Evolutionary conservation across 2,888 invertebrate genomes (phyloP).

Genomic region (Tinea pellionella): DNA sequence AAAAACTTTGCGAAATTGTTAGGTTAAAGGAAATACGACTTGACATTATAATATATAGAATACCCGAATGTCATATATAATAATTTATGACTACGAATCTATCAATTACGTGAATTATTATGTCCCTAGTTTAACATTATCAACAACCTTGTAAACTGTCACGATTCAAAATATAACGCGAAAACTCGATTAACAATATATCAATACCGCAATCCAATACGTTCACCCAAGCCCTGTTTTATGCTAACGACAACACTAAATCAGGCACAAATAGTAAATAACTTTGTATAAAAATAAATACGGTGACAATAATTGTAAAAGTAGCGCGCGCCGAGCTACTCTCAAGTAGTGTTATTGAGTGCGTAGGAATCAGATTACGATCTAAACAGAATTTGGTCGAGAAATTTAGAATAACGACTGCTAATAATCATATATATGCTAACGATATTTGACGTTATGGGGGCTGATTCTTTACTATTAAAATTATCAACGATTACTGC

Average conservation of each 20-base stretch:
- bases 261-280: constrained; percentile 46
- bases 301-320: constrained; percentile 38
- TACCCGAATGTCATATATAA: neutral
- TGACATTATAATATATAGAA: neutral
- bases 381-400: constrained; percentile 49
- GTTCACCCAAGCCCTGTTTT: constrained; percentile 38
- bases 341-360: constrained; percentile 34
- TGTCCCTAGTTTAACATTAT: constrained; percentile 21
- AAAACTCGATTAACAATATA: constrained; percentile 40
- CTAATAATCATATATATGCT: constrained; percentile 59
- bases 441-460: constrained; percentile 21
- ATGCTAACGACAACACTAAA: constrained; percentile 48
- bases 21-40: neutral
- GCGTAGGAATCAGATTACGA: constrained; percentile 40
- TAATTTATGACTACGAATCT: neutral
- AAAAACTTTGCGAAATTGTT: neutral
- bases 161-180: constrained; percentile 32
- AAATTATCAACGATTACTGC: too few species aligned
- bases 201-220: constrained; percentile 44
- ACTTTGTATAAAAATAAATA: constrained; percentile 38
- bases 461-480: neutral
- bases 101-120: constrained; percentile 9
- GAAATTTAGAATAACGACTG: constrained; percentile 49
- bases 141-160: constrained; percentile 39
- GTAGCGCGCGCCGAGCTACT: constrained; percentile 21